Base-by-base conservation (phyloP, 2,888 invertebrate species). In the Sympetrum striolatum region DNA sequence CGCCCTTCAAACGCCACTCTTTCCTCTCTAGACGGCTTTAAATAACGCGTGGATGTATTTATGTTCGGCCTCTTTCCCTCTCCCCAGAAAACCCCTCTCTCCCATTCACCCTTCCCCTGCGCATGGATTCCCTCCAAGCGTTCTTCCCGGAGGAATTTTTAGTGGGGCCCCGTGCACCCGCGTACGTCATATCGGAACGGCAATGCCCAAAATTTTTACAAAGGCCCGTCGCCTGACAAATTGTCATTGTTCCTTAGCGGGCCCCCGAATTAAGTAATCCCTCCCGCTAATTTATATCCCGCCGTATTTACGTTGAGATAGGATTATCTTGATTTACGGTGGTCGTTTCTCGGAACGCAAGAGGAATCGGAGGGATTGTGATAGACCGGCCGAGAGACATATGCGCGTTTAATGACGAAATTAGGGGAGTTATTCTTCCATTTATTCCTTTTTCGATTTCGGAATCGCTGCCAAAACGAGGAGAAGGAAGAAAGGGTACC, bases 1-100 rank as follows among this genome's bases (percentile, higher is more conserved):
- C 86, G 86, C 86, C 86, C 86, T 86, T 86, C 86, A 86, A 86
- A 86, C 64, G 82, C 82, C 82, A 82, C 82, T 82, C 82, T 82
- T 58, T 60, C 58, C 86, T 86, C 86, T 86, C 86, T 37, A 60
- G 60, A 86, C 37, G 86, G 86, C 86, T 86, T 86, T 86, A 86
- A 86, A 86, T 86, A 86, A 86, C 86, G 86, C 86, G 86, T 37
- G 58, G 86, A 86, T 60, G 86, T 86, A 86, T 86, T 86, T 86
- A 86, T 86, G 86, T 86, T 58, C 60, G 64, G 18, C 60, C 31
- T 44, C 80, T 15, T 39, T 37, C 80, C 35, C 39, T n/a, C 81
- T 81, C 81, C 81, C n/a, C 81, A 39, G 18, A 44, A 44, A 44
- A 44, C 44, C 44, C 44, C 58, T 22, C 82, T 35, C 60, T 58